phyloP scores from a whole-genome alignment of 2,797 vertebrate genomes.

The Anabas testudineus region DNA sequence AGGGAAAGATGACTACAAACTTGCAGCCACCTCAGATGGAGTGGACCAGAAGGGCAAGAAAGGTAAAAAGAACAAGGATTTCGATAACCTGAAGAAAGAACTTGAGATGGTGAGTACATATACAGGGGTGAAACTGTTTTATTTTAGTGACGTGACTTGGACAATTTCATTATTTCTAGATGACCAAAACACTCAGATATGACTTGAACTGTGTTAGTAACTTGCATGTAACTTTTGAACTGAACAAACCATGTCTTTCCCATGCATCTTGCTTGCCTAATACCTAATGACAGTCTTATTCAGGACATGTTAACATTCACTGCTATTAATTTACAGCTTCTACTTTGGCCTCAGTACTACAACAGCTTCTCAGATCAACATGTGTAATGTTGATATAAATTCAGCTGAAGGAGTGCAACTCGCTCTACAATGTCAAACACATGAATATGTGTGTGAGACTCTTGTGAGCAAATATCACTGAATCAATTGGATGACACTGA shows the following conservation, averaged over 20 bases:
- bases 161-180: too few relatives aligned
- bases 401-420: too few relatives aligned
- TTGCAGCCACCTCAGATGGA: constrained; percentile 92
- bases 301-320: constrained; percentile 25
- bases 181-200: too few relatives aligned
- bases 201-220: too few relatives aligned
- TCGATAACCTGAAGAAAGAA: constrained; percentile 97
- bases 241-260: constrained; percentile 1
- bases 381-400: too few relatives aligned
- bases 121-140: background rate
- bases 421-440: too few relatives aligned
- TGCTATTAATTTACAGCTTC: too few relatives aligned
- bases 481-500: too few relatives aligned
- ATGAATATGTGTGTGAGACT: too few relatives aligned
- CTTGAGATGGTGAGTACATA: constrained; percentile 89
- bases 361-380: too few relatives aligned
- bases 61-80: constrained; percentile 88
- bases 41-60: constrained; percentile 80
- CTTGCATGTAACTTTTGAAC: constrained; percentile 4
- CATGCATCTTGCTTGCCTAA: background rate
- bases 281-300: constrained; percentile 21
- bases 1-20: constrained; percentile 95
- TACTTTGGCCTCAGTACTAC: too few relatives aligned
- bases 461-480: too few relatives aligned
- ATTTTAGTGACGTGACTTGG: background rate